Base-by-base conservation (phyloP, 1,140 invertebrate genomes). In the Tachypleus tridentatus region DNA sequence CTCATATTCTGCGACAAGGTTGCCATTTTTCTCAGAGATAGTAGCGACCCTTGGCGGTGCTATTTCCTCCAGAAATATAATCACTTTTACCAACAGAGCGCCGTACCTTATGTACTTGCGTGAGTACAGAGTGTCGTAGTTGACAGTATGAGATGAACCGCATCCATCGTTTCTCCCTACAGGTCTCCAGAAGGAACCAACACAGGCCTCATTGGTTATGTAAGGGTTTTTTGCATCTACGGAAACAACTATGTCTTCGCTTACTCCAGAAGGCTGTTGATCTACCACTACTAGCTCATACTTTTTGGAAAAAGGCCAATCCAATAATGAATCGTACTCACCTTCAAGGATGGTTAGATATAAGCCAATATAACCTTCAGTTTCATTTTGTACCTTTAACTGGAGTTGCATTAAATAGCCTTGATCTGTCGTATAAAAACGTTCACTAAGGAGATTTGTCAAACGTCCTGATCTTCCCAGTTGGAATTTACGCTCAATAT, bases 371-470 rank as follows among this genome's bases (percentile, higher is more conserved):
- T 59, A 48, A n/a, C 64, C 48, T 4, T 67, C 51, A 4, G 53
- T 60, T 5, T 58, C 49, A 59, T 62, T 64, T 11, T 69, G 62
- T 47, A 71, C 61, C 5, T 64, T 67, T 0, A 71, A 29, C 11
- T 66, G 57, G 6, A 71, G 11, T 50, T 71, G 70, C 62, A 66
- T 54, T 5, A 71, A 59, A 58, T 71, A 69, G 0, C 70, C 70
- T 53, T 71, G 70, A 9, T 64, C 64, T 0, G 67, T 67, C 9
- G 70, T 67, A 53, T 69, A 71, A 49, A 71, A 71, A 11, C 69
- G 58, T 5, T 69, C 66, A 50, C 67, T 69, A 47, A 65, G 52
- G 47, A 66, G 4, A 49, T 64, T 60, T 49, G 8, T 60, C 4
- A 66, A 9, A 4, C 65, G 51, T 4, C 50, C 61, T 4, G 58